Evolutionary conservation across 2,888 invertebrate species (phyloP), one percentile per base, ranked within the genome.

Genomic region (Allolobophora icterica): DNA sequence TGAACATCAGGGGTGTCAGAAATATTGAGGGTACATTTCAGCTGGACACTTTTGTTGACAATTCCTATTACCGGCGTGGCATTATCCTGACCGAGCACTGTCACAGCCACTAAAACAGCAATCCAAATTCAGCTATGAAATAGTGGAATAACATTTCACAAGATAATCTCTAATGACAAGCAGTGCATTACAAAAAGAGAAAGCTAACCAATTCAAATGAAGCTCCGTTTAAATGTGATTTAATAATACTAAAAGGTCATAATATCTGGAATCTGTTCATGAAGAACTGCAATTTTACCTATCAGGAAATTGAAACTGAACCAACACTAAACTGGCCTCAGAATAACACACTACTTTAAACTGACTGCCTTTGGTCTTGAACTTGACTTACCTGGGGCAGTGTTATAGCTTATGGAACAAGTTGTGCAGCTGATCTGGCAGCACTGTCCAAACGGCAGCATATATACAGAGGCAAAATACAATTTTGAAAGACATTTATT

Each of bases 1-100:
- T 90, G 84, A 38, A 90, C 90, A 42, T 90, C 40, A 42, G 40
- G 24, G 17, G 84, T 34, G 30, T 35, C 83, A 42, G 84, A 90
- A 58, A 84, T 42, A 35, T 83, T 84, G n/a, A 84, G 33, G 38
- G 52, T 21, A n/a, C 90, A 90, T 21, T 84, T 90, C 90, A 90
- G 34, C 35, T 90, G 40, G 33, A 90, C 90, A 84, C 84, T 90
- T 84, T 90, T 90, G 38, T 84, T 83, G 30, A 90, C 84, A 33
- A 90, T 40, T 38, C 90, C 90, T 30, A 84, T 90, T 11, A 84
- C 84, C n/a, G 84, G 40, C 35, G n/a, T 90, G 6, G n/a, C 83
- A n/a, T 90, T 35, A 35, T 90, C 84, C 30, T 90, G 87, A 35
- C 87, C 87, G 19, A 87, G 87, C 5, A 33, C 34, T 5, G 87